These are phyloP conservation scores for Tragelaphus imberbis DNA, from an alignment of 2,113 vertebrate species.

Conservation along the genomic window DNA sequence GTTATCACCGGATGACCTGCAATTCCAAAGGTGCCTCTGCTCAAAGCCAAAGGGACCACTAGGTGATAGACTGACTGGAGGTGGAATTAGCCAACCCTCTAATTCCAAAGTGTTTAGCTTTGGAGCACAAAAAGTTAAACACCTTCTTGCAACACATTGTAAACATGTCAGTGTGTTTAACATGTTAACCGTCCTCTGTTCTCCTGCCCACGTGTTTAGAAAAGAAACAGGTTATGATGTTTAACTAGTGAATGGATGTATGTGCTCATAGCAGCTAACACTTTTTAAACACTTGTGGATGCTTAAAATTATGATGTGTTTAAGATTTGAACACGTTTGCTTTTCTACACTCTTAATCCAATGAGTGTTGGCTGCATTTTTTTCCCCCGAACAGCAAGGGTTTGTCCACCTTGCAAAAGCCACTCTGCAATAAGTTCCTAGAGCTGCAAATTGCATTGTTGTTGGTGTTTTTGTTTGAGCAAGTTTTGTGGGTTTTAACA, in stretches of 20 bases:
- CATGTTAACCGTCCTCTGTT: constrained; percentile 82
- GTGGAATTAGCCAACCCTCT: constrained; percentile 80
- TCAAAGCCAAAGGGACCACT: constrained; percentile 69
- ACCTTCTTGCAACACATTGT: constrained; percentile 86
- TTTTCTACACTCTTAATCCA: constrained; percentile 85
- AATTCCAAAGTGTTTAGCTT: constrained; percentile 85
- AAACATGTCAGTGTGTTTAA: constrained; percentile 89
- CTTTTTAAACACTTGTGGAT: constrained; percentile 84
- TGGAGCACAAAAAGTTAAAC: constrained; percentile 84
- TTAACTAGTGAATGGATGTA: constrained; percentile 83
- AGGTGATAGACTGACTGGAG: constrained; percentile 73
- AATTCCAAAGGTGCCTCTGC: constrained; percentile 34
- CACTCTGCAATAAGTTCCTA: neutral
- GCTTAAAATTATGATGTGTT: constrained; percentile 88
- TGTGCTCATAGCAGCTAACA: constrained; percentile 81
- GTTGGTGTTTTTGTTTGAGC: neutral
- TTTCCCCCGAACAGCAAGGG: constrained; percentile 54
- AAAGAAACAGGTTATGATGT: constrained; percentile 86
- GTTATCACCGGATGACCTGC: neutral
- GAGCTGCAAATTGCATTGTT: neutral
- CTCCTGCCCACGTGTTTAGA: constrained; percentile 78
- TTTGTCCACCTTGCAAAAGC: constrained; percentile 59
- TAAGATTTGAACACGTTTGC: constrained; percentile 82
- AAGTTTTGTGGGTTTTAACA: neutral
- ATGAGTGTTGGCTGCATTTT: constrained; percentile 73